Conservation (phyloP, 1,140 invertebrate species). For the Onthophagus taurus region DNA sequence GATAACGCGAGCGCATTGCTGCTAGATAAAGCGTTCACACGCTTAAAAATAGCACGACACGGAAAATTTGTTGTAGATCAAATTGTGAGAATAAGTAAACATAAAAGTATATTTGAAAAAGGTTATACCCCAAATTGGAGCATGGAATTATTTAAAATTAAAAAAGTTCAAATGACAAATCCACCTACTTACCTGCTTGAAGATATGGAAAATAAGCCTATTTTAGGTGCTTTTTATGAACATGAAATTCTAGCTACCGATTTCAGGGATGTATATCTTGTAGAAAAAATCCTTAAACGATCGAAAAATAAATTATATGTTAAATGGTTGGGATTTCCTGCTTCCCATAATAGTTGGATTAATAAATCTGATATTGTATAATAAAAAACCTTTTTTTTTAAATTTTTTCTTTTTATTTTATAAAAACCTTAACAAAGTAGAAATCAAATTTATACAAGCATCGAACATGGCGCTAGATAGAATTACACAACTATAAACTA, state of each 20-base stretch:
- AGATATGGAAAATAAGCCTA: conserved; percentile 16
- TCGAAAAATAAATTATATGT: not conserved
- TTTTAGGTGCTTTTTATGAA: conserved; percentile 28
- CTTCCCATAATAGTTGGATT: not conserved
- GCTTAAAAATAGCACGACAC: conserved; percentile 14
- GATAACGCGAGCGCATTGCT: conserved; percentile 19
- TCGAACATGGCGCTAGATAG: too few species aligned
- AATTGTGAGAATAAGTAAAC: conserved; percentile 19
- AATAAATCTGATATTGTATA: not conserved
- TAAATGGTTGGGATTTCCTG: conserved; percentile 1
- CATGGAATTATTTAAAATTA: conserved; percentile 27
- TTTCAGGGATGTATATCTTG: not conserved
- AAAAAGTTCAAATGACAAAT: conserved; percentile 12
- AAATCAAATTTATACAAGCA: too few species aligned
- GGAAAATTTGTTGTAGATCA: conserved; percentile 25
- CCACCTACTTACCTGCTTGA: conserved; percentile 22
- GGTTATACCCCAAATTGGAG: conserved; percentile 26
- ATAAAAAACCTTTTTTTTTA: too few species aligned
- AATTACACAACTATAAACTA: too few species aligned
- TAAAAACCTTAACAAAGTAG: too few species aligned
- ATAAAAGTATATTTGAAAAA: conserved; percentile 25
- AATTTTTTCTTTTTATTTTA: too few species aligned
- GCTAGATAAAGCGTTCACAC: conserved; percentile 13
- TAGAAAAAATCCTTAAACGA: not conserved
- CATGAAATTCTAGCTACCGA: not conserved